Conservation (phyloP, 2,888 invertebrate species). For the Falcaria lacertinaria region DNA sequence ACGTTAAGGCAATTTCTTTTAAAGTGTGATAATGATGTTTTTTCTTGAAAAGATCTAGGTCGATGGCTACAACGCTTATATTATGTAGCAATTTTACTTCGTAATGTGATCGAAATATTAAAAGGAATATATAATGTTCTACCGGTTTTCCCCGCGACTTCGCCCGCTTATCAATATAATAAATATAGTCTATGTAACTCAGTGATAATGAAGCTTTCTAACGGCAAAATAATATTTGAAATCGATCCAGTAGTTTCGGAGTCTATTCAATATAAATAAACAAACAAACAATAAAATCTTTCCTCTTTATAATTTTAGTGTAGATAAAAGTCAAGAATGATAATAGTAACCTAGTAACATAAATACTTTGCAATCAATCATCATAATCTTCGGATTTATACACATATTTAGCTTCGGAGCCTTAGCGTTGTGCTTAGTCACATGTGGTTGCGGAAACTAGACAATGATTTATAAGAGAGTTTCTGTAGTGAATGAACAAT, state of each 20-base stretch:
- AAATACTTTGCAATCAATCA: neutral
- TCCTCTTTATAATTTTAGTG: no score
- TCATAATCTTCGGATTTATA: neutral
- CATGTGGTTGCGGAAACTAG: neutral
- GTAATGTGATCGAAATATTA: slow-evolving; percentile 42
- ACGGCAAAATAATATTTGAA: no score
- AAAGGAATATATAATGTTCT: slow-evolving; percentile 9
- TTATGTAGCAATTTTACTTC: slow-evolving; percentile 70
- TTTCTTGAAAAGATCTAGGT: slow-evolving; percentile 65
- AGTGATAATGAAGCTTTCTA: no score
- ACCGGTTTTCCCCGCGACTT: no score
- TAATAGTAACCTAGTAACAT: neutral
- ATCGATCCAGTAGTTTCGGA: no score
- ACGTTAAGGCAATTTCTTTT: slow-evolving; percentile 61
- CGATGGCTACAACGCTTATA: slow-evolving; percentile 57
- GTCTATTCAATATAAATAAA: no score
- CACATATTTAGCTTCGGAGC: neutral
- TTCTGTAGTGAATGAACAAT: neutral
- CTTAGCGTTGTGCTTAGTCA: neutral
- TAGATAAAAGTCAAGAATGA: neutral
- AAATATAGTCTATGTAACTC: no score
- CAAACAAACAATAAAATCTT: no score
- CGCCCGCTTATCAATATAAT: no score
- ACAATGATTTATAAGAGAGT: neutral
- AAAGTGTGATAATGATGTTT: slow-evolving; percentile 44